Conservation (phyloP, 2,797 vertebrate genomes). For the Acrossocheilus fasciatus region DNA sequence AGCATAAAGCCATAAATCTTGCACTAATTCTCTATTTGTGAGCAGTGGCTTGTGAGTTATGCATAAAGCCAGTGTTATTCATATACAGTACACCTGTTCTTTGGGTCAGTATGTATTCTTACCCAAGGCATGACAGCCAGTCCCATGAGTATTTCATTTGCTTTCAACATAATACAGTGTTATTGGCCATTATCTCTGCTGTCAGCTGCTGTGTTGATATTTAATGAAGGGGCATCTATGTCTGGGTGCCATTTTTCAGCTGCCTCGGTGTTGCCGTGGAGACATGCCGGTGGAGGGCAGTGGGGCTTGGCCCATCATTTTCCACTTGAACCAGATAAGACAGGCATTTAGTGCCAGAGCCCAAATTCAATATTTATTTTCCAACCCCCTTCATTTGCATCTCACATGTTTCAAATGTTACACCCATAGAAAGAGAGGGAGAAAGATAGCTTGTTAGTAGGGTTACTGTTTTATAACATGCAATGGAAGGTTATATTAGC, state of each 20-base stretch:
- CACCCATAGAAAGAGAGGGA: conserved; percentile 34
- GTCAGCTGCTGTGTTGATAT: conserved; percentile 91
- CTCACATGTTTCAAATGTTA: conserved; percentile 58
- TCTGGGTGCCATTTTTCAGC: conserved; percentile 92
- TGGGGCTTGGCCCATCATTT: conserved; percentile 64
- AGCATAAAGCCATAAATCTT: neutral
- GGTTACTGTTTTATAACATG: conserved; percentile 10
- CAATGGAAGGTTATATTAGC: conserved; percentile 8
- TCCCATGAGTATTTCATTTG: conserved; percentile 90
- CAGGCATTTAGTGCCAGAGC: conserved; percentile 66
- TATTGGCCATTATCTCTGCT: conserved; percentile 99
- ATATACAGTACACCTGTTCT: conserved; percentile 25
- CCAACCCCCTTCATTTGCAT: conserved; percentile 62
- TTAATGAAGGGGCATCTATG: conserved; percentile 93
- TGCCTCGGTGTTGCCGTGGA: conserved; percentile 88
- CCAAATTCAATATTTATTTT: conserved; percentile 67
- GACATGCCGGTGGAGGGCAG: conserved; percentile 70
- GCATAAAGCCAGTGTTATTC: conserved; percentile 28
- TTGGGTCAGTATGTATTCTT: conserved; percentile 70
- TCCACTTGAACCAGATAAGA: conserved; percentile 70
- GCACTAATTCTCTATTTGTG: neutral
- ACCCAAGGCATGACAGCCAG: conserved; percentile 84
- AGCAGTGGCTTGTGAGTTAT: conserved; percentile 15
- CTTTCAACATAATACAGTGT: conserved; percentile 87
- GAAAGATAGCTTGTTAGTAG: conserved; percentile 12